phyloP scores from a whole-genome alignment of 1,140 invertebrate species.

The Solenopsis invicta region DNA sequence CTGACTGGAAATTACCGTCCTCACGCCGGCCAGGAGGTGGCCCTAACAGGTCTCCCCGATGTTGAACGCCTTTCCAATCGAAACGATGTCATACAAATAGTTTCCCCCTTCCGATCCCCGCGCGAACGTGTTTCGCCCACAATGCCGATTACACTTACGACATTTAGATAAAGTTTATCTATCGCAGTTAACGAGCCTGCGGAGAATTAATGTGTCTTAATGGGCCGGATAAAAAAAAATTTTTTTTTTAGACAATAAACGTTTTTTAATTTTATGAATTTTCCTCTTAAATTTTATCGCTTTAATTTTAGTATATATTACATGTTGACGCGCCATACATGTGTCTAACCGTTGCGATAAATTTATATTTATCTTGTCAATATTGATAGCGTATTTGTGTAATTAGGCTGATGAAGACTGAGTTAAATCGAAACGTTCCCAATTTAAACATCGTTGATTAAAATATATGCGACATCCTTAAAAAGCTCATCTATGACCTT shows the following conservation, averaged over 20 bases:
- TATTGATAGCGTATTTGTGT: too few relatives aligned
- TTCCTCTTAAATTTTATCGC: too few relatives aligned
- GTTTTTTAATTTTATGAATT: background rate
- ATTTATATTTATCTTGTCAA: too few relatives aligned
- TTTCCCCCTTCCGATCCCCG: background rate
- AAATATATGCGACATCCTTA: too few relatives aligned
- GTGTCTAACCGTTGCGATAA: too few relatives aligned
- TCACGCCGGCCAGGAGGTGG: slow-evolving; percentile 25
- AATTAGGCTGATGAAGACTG: too few relatives aligned
- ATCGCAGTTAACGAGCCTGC: background rate
- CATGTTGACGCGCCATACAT: too few relatives aligned
- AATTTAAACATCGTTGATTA: too few relatives aligned
- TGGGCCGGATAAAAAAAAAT: background rate
- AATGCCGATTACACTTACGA: background rate
- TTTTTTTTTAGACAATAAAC: too few relatives aligned
- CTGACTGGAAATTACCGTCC: slow-evolving; percentile 55
- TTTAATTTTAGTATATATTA: too few relatives aligned
- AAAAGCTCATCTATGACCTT: too few relatives aligned
- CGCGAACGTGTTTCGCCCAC: background rate
- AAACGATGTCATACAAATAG: slow-evolving; percentile 5
- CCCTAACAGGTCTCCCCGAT: slow-evolving; percentile 24
- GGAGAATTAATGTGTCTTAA: background rate
- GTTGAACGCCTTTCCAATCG: slow-evolving; percentile 3
- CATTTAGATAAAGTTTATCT: slow-evolving; percentile 29
- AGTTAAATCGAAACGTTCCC: too few relatives aligned